Base-by-base conservation (phyloP, 2,113 vertebrate species). In the Oncorhynchus nerka region DNA sequence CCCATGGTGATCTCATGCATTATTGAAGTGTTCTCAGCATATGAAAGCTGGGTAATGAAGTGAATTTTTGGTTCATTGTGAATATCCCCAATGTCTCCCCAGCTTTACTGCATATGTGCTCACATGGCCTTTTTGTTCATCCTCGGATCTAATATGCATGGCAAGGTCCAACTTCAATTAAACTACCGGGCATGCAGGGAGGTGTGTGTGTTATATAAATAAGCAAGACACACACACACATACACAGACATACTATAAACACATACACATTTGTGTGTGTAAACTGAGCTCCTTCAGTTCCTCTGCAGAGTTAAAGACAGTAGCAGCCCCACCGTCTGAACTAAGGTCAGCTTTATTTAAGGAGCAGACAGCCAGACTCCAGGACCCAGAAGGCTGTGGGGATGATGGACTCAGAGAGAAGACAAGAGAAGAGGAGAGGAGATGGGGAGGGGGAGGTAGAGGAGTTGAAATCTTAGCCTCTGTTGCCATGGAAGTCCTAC, bases 331-430 rank as follows among this genome's bases (percentile, higher is more conserved):
- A 72, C 57, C 78, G 86, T 89, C 87, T 88, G 83, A 80, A 67
- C 80, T 89, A 88, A 92, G 92, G 91, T 93, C 92, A 93, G 83
- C 85, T 88, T 91, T 93, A 93, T 93, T 93, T 92, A 82, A 75
- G 84, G 90, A 83, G 87, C 84, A 92, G 90, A 90, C 92, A 90
- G 82, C 71, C 89, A 92, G 92, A 91, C 89, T 90, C 88, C 90
- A 73, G 89, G 85, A 91, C 87, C 83, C 78, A 55, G 79, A 78
- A 71, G 57, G 79, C 20, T 22, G 59, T 24, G 85, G 59, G 83
- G 85, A 81, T 87, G 85, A 79, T 81, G 69, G 86, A 83, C 77
- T 75, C 81, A 86, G 84, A 92, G 86, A 83, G 77, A 55, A 61
- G 59, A 55, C 76, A 83, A 87, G 84, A 86, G 71, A 73, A 66